A percentile compares a stretch with the other conserved stretches of the same genome.
Evolutionary conservation across 2,797 vertebrate species (phyloP).

Genomic region (Ispidina lecontei): DNA sequence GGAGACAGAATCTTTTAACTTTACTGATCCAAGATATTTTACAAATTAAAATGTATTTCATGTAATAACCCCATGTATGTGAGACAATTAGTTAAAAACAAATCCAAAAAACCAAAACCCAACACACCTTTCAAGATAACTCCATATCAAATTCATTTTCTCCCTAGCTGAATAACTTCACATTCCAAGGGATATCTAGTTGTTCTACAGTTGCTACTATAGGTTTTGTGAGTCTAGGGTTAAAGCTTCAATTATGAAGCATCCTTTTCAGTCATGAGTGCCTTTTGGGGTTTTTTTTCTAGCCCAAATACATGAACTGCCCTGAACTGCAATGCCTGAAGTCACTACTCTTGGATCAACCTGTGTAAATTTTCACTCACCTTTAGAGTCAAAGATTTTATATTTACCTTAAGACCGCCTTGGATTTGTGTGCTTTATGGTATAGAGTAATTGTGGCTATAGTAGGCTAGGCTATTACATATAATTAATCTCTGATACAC

Average conservation of each 20-base stretch:
- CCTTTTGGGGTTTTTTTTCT: neutral
- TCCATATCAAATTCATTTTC: neutral
- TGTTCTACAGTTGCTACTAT: neutral
- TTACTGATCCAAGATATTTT: neutral
- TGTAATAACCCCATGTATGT: neutral
- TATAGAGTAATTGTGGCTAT: neutral
- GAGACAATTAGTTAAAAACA: neutral
- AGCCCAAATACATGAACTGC: neutral
- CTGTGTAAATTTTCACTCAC: neutral
- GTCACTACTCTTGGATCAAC: neutral
- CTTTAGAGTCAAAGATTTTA: neutral
- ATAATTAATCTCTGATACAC: neutral
- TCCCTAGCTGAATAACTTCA: neutral
- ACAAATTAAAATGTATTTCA: neutral
- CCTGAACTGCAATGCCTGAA: neutral
- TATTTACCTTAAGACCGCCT: neutral
- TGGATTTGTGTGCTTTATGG: neutral
- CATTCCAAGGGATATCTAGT: neutral
- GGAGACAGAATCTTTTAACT: neutral
- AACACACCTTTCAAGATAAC: neutral
- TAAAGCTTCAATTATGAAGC: neutral
- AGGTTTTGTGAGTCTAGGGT: neutral
- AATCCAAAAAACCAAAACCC: too few species aligned
- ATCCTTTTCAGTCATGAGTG: neutral
- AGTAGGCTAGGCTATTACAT: neutral